Percentiles rank a stretch among this genome's conserved stretches.
These are phyloP conservation scores for Otolemur crassicaudatus DNA, from an alignment of 2,797 vertebrate species.

Conservation along the genomic window DNA sequence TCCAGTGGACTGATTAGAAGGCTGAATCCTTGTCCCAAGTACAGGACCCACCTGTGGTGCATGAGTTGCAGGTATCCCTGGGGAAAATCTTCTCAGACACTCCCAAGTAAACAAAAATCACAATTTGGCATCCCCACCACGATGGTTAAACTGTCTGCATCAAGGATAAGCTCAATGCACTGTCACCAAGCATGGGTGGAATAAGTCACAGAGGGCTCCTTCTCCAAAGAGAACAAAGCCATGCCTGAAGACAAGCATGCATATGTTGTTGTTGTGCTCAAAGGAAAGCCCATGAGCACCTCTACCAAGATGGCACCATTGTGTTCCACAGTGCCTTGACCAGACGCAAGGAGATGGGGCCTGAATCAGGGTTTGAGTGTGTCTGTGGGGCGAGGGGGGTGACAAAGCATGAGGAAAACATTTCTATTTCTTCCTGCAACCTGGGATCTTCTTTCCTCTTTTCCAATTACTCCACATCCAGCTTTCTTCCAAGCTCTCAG, in stretches of 20 bases:
- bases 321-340: conserved; percentile 93
- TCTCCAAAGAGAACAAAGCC: conserved; percentile 94
- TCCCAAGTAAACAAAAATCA: conserved; percentile 95
- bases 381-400: background rate
- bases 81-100: conserved; percentile 95
- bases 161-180: conserved; percentile 96
- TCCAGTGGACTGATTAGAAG: conserved; percentile 90
- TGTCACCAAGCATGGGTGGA: conserved; percentile 95
- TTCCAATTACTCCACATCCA: background rate
- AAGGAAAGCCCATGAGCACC: conserved; percentile 93
- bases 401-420: background rate
- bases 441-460: background rate
- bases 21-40: conserved; percentile 88
- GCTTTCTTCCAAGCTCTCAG: background rate
- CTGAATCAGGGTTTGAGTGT: background rate
- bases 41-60: conserved; percentile 92
- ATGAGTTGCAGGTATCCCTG: conserved; percentile 93
- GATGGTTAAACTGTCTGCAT: conserved; percentile 92
- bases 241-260: conserved; percentile 94
- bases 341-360: conserved; percentile 93
- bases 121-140: conserved; percentile 91
- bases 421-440: background rate
- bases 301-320: conserved; percentile 93
- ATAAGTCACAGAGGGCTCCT: conserved; percentile 95
- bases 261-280: conserved; percentile 93